Base-by-base conservation (phyloP, 2,113 vertebrate species). In the Sturnira hondurensis region DNA sequence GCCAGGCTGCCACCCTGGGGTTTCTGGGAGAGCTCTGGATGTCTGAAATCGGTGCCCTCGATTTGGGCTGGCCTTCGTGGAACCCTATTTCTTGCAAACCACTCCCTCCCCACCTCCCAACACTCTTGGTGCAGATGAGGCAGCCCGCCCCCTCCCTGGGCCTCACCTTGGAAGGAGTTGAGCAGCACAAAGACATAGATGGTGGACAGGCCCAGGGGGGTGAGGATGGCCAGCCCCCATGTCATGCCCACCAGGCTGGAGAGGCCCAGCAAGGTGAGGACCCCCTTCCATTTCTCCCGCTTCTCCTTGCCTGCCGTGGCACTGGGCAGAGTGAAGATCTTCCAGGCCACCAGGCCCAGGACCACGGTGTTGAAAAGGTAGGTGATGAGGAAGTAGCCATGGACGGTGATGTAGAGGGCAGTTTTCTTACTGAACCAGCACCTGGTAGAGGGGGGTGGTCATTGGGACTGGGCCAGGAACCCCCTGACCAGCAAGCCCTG, bases 81-180 rank as follows among this genome's bases (percentile, higher is more conserved):
- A 52, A 31, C 11, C 28, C 56, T 41, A 15, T 20, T 16, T 80
- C 63, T 54, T 36, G 38, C 6, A 36, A 50, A 31, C 36, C 12
- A 17, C 33, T 24, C 26, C 20, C 22, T 38, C 36, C 7, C 28
- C 28, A 6, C 1, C 38, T 50, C 61, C 76, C 74, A 12, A 3
- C 2, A 50, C 12, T 10, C 36, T 10, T 4, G 6, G 13, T n/a
- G 4, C 47, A 2, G 11, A 61, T 0, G 12, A 31, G 14, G 54
- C n/a, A 47, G 31, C 43, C 22, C 1, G 0, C 15, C 26, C 0
- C 73, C n/a, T 17, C 73, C 73, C 68, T 2, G 45, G 52, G 7
- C 58, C 41, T 99, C 67, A 99, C 99, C 99, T 99, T 99, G 99
- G 33, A 98, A 76, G 1, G 98, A 98, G 97, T 99, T 99, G 86